Base-by-base conservation (phyloP, 2,888 invertebrate species). In the Selenia dentaria region DNA sequence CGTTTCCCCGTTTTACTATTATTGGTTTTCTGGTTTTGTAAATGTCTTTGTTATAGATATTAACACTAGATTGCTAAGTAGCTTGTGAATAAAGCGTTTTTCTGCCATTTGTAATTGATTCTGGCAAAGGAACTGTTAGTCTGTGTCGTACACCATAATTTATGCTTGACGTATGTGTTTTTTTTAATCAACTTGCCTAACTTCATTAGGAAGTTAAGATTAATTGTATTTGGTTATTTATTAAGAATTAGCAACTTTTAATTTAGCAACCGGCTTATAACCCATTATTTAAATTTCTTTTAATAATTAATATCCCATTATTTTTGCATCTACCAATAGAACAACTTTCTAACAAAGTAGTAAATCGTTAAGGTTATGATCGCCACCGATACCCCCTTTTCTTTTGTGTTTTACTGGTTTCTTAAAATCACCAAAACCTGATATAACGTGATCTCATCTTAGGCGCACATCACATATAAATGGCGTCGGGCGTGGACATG, bases 151-250 rank as follows among this genome's bases (percentile, higher is more conserved):
- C 13, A n/a, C 5, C 24, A 32, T 39, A 22, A 40, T 46, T 34
- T 25, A 31, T 24, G 18, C 10, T 26, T 20, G 12, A 3, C 9
- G 12, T 16, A 6, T 16, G 18, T 36, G 34, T 42, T n/a, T n/a
- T 43, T 43, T 39, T 33, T 28, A 43, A 39, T 40, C 43, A 51
- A 25, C 20, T 29, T 12, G 27, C 33, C 36, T 36, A 39, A 44
- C 35, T 39, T 46, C 38, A 46, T 46, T 46, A 40, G 11, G 35
- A 20, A 14, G 29, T 24, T 29, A 40, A 39, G 46, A 46, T 40
- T 36, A 46, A 46, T 46, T 40, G 32, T 10, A 24, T 46, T 40
- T 35, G 25, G 14, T 46, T 46, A 46, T 40, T 46, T 46, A 46
- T 46, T 31, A 40, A 36, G 26, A 31, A 36, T 34, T 46, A 36